Percentiles rank a stretch among this genome's conserved stretches.
Conservation (phyloP, 2,888 invertebrate genomes). For the Luffia ferchaultella region DNA sequence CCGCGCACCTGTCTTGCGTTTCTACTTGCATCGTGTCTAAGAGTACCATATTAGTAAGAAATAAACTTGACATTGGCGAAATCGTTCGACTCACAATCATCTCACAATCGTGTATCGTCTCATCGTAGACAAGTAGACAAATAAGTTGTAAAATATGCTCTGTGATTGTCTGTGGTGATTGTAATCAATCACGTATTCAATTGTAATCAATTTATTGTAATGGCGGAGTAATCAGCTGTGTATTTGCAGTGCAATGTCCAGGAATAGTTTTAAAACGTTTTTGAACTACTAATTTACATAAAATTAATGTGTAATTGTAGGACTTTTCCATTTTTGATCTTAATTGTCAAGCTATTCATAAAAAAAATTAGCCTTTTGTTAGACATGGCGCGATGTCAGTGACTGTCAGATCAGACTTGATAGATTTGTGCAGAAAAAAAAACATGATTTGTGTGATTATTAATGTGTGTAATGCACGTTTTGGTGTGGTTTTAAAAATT, state of each 20-base stretch:
- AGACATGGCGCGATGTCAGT: conserved; percentile 58
- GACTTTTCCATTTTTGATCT: conserved; percentile 16
- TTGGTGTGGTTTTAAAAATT: background rate
- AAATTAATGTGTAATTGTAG: conserved; percentile 18
- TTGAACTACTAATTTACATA: conserved; percentile 21
- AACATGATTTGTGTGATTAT: conserved; percentile 58
- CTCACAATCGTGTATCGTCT: too few species aligned
- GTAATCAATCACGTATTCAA: too few species aligned
- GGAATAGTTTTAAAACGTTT: conserved; percentile 33
- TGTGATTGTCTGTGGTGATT: too few species aligned
- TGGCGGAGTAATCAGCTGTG: conserved; percentile 64
- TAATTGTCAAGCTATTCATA: conserved; percentile 8
- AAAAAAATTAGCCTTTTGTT: conserved; percentile 1
- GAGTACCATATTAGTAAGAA: too few species aligned
- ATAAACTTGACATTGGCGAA: too few species aligned
- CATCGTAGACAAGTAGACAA: too few species aligned
- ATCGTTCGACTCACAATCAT: too few species aligned
- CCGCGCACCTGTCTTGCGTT: too few species aligned
- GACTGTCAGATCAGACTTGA: conserved; percentile 43
- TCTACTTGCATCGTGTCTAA: too few species aligned
- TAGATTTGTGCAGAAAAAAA: conserved; percentile 59
- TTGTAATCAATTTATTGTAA: too few species aligned
- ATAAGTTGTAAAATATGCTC: too few species aligned
- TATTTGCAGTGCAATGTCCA: conserved; percentile 33
- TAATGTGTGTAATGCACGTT: conserved; percentile 34